Evolutionary conservation across 2,113 vertebrate species (phyloP), one percentile per base, ranked within the genome.

Genomic region (Neodon shergylaensis): DNA sequence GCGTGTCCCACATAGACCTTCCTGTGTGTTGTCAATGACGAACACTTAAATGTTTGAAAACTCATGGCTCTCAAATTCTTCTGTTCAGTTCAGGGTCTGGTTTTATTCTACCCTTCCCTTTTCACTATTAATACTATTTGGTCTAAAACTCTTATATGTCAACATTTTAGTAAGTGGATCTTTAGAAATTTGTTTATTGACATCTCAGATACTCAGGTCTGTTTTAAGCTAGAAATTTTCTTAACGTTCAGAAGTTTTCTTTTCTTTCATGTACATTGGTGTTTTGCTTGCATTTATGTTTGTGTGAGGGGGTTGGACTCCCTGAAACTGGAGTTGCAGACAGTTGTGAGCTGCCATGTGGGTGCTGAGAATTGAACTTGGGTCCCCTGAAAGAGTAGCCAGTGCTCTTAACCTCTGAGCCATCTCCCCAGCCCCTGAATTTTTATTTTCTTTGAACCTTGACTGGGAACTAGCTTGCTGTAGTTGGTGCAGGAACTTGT

Each of bases 391-490:
- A 52, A 52, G 49, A 52, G 49, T 52, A 52, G 49, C 49, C 49
- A 52, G 13, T 52, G 12, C 49, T 52, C 49, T 52, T 52, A 52
- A 52, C 49, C 12, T 52, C 49, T 52, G 49, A 52, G 49, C 49
- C 49, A 14, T 52, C 49, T 52, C 49, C 49, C 49, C 49, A 14
- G 49, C 49, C 12, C 49, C 17, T n/a, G 39, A 17, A 92, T 73
- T 90, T 95, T 90, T n/a, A 73, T 94, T 87, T 89, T 92, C 68
- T 47, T 96, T 92, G 81, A 92, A n/a, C 9, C 84, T 79, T 58
- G 73, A n/a, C 70, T 93, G 63, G 81, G 92, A 90, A 79, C 39
- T 9, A 47, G 61, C 47, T 47, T 66, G 42, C 47, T 49, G 49
- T 49, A 49, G 49, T 49, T 49, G 49, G 49, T 49, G 49, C 49